Base-by-base conservation (phyloP, 2,888 invertebrate genomes). In the Volucella inanis region DNA sequence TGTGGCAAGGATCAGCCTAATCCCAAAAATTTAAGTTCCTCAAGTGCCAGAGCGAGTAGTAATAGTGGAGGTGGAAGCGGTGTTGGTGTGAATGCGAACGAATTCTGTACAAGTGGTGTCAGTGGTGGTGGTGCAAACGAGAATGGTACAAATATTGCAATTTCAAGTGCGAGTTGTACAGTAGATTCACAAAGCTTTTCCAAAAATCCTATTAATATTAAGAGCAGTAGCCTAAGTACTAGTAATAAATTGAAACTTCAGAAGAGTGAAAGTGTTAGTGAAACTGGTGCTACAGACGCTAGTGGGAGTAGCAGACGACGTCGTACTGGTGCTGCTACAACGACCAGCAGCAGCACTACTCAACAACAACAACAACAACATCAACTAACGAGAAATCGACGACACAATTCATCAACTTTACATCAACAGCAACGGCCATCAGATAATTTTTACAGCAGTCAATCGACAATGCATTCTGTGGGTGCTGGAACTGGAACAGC, bases 381-480 rank as follows among this genome's bases (percentile, higher is more conserved):
- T 4, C 82, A 65, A 12, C 75, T 47, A 11, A 57, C 77, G 10
- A 70, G 82, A 6, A 78, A 61, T 71, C 77, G 85, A 11, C 79
- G 87, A 14, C 76, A 87, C 39, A 67, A 55, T n/a, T 75, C 83
- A 41, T 39, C 88, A 22, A 77, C 55, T 52, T 62, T 22, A 15
- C 71, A 70, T 52, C 87, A 87, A 18, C 77, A 87, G 79, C 87
- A 87, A 79, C 86, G 88, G 77, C 80, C 87, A 65, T 65, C 72
- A 0, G 88, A 88, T 18, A 88, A 86, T 67, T 87, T 82, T 71
- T 87, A 87, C 49, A 87, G 88, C 70, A 88, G 87, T 82, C 87
- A 88, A 68, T 87, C 87, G 49, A 87, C 88, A 70, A 88, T 86
- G 87, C 88, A 87, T 62, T 87, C 88, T 22, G 64, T 72, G 31